These are phyloP conservation scores for Rana temporaria DNA, from an alignment of 2,113 vertebrate species.

Conservation along the genomic window DNA sequence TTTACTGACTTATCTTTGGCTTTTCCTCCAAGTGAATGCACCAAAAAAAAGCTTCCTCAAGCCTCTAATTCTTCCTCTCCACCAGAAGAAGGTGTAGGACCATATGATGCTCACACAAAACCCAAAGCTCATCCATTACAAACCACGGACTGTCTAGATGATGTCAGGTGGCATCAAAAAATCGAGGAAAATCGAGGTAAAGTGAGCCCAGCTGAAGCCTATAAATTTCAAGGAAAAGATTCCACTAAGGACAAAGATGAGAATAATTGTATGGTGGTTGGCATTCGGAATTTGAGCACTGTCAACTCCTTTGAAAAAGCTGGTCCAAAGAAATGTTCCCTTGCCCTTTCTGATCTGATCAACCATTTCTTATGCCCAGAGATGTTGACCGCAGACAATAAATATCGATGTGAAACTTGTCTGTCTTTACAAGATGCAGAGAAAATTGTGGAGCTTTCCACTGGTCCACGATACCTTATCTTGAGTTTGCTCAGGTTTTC, in stretches of 20 bases:
- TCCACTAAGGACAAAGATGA: background rate
- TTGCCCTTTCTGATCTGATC: slow-evolving; percentile 77
- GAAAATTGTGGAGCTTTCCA: slow-evolving; percentile 78
- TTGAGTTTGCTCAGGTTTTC: slow-evolving; percentile 80
- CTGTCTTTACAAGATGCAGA: slow-evolving; percentile 80
- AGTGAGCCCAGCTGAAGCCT: background rate
- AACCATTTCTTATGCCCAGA: slow-evolving; percentile 83
- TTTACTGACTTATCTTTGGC: slow-evolving; percentile 83
- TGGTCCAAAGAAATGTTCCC: slow-evolving; percentile 62
- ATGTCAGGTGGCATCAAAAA: slow-evolving; percentile 61
- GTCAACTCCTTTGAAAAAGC: slow-evolving; percentile 17
- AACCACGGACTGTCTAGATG: slow-evolving; percentile 55
- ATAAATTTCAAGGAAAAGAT: slow-evolving; percentile 53
- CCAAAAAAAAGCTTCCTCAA: background rate
- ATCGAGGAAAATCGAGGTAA: slow-evolving; percentile 22
- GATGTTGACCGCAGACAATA: slow-evolving; percentile 78
- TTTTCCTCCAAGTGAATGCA: slow-evolving; percentile 71
- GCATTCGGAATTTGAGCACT: slow-evolving; percentile 10
- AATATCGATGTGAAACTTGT: slow-evolving; percentile 79
- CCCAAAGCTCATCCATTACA: slow-evolving; percentile 53
- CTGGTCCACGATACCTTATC: slow-evolving; percentile 80
- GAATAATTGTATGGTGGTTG: rapidly evolving
- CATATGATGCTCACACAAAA: slow-evolving; percentile 40
- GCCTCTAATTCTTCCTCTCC: slow-evolving; percentile 45
- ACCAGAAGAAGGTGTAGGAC: slow-evolving; percentile 61